Conservation (phyloP, 2,888 invertebrate species). For the Eilema sororculum region DNA sequence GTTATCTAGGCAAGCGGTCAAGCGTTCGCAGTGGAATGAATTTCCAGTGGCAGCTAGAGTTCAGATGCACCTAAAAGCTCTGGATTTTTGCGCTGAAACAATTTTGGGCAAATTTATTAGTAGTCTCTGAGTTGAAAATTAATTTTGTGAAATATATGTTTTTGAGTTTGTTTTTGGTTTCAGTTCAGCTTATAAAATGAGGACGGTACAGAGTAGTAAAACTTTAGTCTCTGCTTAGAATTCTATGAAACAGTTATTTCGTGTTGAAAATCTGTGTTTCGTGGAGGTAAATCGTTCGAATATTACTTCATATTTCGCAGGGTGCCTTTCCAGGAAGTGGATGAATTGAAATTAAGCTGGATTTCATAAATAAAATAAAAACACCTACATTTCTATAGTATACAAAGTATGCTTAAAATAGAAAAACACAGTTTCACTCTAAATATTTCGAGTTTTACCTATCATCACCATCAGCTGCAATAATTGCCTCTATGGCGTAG, state of each 20-base stretch:
- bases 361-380: too few species aligned
- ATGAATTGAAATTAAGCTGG: too few species aligned
- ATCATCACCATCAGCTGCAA: too few species aligned
- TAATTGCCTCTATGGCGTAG: too few species aligned
- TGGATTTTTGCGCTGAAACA: constrained; percentile 32
- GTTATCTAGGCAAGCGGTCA: constrained; percentile 75
- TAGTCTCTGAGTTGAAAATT: not conserved
- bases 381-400: too few species aligned
- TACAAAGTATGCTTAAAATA: too few species aligned
- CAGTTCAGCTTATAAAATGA: not conserved
- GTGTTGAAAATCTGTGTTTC: not conserved
- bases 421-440: too few species aligned
- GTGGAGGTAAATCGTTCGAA: not conserved
- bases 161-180: not conserved
- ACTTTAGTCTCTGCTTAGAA: not conserved
- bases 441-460: too few species aligned
- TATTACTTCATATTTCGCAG: not conserved
- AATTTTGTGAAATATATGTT: constrained; percentile 1
- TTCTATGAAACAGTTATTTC: not conserved
- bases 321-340: too few species aligned
- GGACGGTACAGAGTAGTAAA: not conserved
- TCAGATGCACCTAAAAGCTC: constrained; percentile 26
- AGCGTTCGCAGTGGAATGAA: constrained; percentile 68
- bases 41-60: constrained; percentile 60
- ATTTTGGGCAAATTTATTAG: constrained; percentile 14